A percentile compares a stretch with the other conserved stretches of the same genome.
These are phyloP conservation scores for Chloromyia formosa DNA, from an alignment of 2,888 invertebrate species.

Conservation along the genomic window DNA sequence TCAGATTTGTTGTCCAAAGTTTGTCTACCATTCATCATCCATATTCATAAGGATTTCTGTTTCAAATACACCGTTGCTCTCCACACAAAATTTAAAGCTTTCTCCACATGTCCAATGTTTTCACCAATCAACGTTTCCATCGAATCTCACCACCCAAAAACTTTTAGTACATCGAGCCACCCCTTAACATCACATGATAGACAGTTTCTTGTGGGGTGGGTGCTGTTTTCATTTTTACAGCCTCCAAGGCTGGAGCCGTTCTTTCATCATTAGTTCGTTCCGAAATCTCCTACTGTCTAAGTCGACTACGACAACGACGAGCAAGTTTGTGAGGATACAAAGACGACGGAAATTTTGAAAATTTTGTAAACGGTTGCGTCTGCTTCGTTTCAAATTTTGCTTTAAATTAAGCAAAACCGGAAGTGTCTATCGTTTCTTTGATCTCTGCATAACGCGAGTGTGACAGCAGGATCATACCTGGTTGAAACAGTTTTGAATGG, in stretches of 20 bases:
- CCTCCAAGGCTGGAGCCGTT: conserved; percentile 37
- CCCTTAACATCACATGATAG: not conserved
- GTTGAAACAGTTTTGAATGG: no score
- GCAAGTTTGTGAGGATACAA: no score
- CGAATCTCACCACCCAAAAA: no score
- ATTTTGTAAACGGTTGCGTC: conserved; percentile 47
- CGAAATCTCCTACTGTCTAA: conserved; percentile 48
- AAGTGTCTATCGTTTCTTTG: conserved; percentile 4
- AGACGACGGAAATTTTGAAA: conserved; percentile 40
- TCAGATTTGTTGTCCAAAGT: no score
- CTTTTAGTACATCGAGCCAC: conserved; percentile 4
- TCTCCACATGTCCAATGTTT: no score
- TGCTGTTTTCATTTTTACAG: conserved; percentile 34
- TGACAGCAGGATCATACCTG: no score
- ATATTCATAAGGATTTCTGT: no score
- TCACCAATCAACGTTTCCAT: no score
- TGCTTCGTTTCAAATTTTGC: conserved; percentile 40
- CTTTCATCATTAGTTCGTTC: conserved; percentile 43
- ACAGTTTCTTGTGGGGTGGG: conserved; percentile 3
- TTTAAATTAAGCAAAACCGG: conserved; percentile 16
- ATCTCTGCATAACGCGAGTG: no score
- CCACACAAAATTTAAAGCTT: no score
- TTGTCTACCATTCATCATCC: no score
- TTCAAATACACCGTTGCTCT: no score
- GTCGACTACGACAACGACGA: conserved; percentile 17